Evolutionary conservation across 2,797 vertebrate genomes (phyloP).

Genomic region (Xenentodon cancila): DNA sequence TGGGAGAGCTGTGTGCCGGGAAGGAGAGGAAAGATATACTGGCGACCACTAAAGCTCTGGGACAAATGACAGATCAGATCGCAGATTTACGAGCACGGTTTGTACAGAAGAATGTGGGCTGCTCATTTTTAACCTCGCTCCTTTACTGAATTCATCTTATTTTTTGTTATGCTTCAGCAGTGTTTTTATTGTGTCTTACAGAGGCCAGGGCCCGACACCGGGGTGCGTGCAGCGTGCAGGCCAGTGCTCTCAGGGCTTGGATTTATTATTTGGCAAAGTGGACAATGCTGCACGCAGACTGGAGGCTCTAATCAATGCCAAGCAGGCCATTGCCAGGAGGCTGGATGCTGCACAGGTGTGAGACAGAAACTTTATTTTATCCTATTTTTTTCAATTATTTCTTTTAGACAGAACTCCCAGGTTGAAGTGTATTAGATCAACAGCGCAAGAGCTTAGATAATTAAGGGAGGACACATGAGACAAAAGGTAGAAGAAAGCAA

Average conservation of each 20-base stretch:
- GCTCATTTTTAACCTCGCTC: background rate
- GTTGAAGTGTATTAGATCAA: too few species aligned
- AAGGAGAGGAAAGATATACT: slow-evolving; percentile 95
- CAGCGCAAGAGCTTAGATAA: too few species aligned
- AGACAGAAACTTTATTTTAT: slow-evolving; percentile 23
- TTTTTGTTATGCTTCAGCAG: slow-evolving; percentile 13
- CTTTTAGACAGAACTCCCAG: background rate
- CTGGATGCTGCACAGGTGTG: slow-evolving; percentile 95
- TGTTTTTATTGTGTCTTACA: slow-evolving; percentile 43
- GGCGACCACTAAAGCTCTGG: slow-evolving; percentile 90
- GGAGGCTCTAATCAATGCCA: slow-evolving; percentile 95
- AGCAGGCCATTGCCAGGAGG: slow-evolving; percentile 95
- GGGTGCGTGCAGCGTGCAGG: slow-evolving; percentile 86
- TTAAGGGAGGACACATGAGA: too few species aligned
- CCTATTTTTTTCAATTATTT: background rate
- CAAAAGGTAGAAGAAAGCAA: background rate
- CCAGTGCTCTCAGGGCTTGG: slow-evolving; percentile 94
- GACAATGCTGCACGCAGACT: slow-evolving; percentile 92
- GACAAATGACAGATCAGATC: slow-evolving; percentile 95
- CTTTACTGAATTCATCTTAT: background rate
- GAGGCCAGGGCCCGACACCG: slow-evolving; percentile 74
- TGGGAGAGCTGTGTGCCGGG: slow-evolving; percentile 95
- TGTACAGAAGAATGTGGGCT: background rate
- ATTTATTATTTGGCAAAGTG: slow-evolving; percentile 95
- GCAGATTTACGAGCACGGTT: slow-evolving; percentile 90